Evolutionary conservation across 2,888 invertebrate species (phyloP), one percentile per base, ranked within the genome.

Genomic region (Metalampra italica): DNA sequence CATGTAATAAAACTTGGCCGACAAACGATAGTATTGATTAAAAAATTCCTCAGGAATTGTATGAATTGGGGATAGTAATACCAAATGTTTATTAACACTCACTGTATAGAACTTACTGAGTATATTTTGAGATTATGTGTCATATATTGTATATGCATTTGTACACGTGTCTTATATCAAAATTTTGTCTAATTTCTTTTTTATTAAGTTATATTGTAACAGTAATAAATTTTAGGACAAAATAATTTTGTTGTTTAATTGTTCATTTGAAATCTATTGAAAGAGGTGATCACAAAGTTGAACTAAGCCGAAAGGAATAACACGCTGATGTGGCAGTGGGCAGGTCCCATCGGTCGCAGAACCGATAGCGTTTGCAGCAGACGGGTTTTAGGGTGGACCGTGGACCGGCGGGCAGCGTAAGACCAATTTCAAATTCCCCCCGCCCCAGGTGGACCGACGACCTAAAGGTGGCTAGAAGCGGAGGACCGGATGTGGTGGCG

Each of bases 51-150:
- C 54, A 56, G 54, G 44, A 55, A 49, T 55, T 55, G 44, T 60
- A 60, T 53, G 43, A 44, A 57, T 53, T 58, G 64, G 64, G 66
- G 60, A 60, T 56, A 53, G 57, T 61, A 59, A 68, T 72, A 75
- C 75, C 75, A 74, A 77, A 75, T 74, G 72, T 71, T n/a, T 71
- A 75, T 70, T 64, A 65, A 61, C 72, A 72, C 68, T 78, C 72
- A 72, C 68, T 78, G 78, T 80, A 81, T 75, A 80, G 64, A 7
- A 37, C 2, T 14, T 39, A 62, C 58, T 51, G 60, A 60, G 65
- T 77, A 72, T 82, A 76, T 80, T 81, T 82, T 81, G 84, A 84
- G 82, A 84, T 83, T 82, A 79, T 64, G 75, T 78, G 78, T 78
- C 78, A 64, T 75, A 71, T 69, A 63, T 34, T 29, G n/a, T 22